These are phyloP conservation scores for Syngnathus acus DNA, from an alignment of 2,797 vertebrate species.

Conservation along the genomic window DNA sequence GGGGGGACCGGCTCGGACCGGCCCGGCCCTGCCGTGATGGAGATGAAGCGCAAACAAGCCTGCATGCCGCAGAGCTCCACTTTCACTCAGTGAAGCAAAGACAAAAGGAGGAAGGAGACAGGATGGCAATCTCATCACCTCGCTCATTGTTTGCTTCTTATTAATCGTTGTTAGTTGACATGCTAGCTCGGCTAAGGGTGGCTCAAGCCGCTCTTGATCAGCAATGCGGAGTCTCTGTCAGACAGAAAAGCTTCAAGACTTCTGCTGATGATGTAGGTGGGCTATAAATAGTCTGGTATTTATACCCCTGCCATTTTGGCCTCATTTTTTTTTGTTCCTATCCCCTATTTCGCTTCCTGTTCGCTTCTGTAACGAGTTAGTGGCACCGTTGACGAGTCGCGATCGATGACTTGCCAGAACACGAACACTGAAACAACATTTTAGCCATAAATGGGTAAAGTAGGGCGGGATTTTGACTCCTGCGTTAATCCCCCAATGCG, in stretches of 20 bases:
- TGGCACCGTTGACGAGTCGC: conserved; percentile 44
- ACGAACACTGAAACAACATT: conserved; percentile 29
- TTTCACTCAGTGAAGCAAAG: conserved; percentile 46
- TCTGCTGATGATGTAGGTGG: conserved; percentile 67
- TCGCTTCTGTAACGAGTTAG: conserved; percentile 47
- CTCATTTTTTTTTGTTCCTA: conserved; percentile 73
- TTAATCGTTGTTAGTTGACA: conserved; percentile 30
- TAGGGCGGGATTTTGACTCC: conserved; percentile 57
- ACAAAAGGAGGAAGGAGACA: conserved; percentile 35
- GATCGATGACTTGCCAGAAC: conserved; percentile 28
- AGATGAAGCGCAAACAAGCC: conserved; percentile 57
- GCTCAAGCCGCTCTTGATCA: conserved; percentile 39
- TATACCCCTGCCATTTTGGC: conserved; percentile 76
- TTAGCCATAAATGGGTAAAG: conserved; percentile 49
- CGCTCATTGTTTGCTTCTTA: conserved; percentile 32
- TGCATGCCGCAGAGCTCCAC: conserved; percentile 36
- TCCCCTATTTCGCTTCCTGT: conserved; percentile 57
- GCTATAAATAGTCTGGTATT: conserved; percentile 77
- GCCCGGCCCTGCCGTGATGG: conserved; percentile 30
- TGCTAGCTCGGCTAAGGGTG: conserved; percentile 20
- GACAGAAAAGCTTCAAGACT: conserved; percentile 61
- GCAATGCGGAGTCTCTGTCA: conserved; percentile 35
- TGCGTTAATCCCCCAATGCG: conserved; percentile 60
- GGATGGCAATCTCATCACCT: conserved; percentile 42
- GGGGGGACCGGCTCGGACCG: conserved; percentile 14